phyloP scores from a whole-genome alignment of 2,797 vertebrate genomes.

The Sitta carolinensis region DNA sequence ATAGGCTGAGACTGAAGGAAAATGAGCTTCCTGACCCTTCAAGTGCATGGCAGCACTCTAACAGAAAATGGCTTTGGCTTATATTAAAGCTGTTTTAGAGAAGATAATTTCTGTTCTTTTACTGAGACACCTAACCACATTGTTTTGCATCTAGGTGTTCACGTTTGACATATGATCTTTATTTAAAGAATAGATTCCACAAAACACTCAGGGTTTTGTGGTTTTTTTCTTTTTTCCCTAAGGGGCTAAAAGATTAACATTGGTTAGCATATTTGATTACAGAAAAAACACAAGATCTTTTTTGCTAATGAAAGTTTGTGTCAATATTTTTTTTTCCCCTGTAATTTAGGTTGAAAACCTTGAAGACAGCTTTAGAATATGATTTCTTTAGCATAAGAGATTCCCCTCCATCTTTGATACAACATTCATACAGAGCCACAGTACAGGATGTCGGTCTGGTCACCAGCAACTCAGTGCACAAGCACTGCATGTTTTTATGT shows the following conservation, averaged over 20 bases:
- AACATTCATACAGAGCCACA: neutral
- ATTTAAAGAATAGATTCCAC: neutral
- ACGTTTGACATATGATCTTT: neutral
- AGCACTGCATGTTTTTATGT: neutral
- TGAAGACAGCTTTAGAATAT: neutral
- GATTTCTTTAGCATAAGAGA: neutral
- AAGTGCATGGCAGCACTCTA: neutral
- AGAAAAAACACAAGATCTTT: neutral
- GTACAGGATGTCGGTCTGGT: neutral
- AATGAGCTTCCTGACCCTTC: slow-evolving; percentile 67
- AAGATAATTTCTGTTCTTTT: neutral
- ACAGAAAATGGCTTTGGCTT: slow-evolving; percentile 3
- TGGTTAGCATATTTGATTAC: neutral
- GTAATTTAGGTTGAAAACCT: neutral
- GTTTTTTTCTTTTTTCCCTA: neutral
- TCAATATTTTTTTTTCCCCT: neutral
- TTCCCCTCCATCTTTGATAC: neutral
- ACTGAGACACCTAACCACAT: neutral
- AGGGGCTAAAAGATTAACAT: neutral
- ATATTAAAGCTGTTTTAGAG: neutral
- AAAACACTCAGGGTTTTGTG: neutral
- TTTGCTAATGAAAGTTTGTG: neutral
- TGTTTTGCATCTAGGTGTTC: neutral
- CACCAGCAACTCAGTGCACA: neutral
- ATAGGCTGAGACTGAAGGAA: slow-evolving; percentile 36